Conservation (phyloP, 2,113 vertebrate genomes). For the Leptosomus discolor region DNA sequence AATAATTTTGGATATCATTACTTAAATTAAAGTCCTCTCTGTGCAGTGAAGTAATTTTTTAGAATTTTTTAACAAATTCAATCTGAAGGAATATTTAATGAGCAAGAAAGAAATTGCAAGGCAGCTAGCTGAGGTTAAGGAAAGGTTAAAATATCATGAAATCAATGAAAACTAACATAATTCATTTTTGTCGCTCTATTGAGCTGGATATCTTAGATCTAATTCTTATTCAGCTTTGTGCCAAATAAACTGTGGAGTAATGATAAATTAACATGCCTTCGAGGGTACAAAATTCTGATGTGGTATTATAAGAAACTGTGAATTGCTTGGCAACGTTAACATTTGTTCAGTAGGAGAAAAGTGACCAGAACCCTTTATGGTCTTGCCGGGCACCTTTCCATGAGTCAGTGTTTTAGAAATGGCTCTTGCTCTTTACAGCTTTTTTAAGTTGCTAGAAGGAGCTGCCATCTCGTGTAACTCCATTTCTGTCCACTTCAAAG, state of each 20-base stretch:
- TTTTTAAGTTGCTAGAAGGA: not conserved
- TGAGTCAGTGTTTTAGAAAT: not conserved
- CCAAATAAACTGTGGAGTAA: not conserved
- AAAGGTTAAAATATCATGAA: not conserved
- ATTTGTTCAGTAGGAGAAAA: not conserved
- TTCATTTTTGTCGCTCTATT: not conserved
- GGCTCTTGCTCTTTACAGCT: not conserved
- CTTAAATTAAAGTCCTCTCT: not conserved
- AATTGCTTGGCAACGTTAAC: not conserved
- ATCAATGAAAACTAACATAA: not conserved
- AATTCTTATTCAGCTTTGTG: not conserved
- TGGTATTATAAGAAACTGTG: not conserved
- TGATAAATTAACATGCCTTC: not conserved
- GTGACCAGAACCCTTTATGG: not conserved
- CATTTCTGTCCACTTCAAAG: not conserved
- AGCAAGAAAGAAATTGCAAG: not conserved
- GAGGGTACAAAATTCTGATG: not conserved
- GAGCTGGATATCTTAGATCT: not conserved
- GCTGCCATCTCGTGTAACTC: rapidly evolving
- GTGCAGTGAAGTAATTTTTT: not conserved
- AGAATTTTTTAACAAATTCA: not conserved
- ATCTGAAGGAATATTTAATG: not conserved
- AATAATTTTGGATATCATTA: not conserved
- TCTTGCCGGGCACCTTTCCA: not conserved
- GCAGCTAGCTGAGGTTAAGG: not conserved